Conservation (phyloP, 2,113 vertebrate species). For the Pterophyllum scalare region DNA sequence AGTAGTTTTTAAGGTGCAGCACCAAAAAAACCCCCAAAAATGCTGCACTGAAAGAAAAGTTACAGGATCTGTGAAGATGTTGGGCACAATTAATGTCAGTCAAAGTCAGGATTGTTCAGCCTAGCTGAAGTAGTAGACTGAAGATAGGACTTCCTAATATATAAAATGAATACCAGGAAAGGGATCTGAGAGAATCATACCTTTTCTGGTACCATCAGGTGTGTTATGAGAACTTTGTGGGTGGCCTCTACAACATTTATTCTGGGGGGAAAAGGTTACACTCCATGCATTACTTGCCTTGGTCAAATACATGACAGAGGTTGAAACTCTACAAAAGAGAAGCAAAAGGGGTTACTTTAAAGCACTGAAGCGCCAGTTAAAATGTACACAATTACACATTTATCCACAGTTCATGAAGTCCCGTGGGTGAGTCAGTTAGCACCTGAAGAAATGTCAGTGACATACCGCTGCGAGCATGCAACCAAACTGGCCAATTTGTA, state of each 20-base stretch:
- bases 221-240: neutral
- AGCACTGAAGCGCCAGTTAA: neutral
- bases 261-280: neutral
- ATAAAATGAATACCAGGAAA: neutral
- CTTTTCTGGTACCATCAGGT: neutral
- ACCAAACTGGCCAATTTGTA: slow-evolving; percentile 38
- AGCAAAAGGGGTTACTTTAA: neutral
- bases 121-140: no score
- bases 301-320: neutral
- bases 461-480: neutral
- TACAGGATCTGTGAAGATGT: no score
- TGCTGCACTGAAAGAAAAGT: no score
- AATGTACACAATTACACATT: neutral
- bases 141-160: no score
- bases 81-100: no score
- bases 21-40: no score
- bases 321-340: neutral
- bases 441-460: neutral
- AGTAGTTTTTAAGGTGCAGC: no score
- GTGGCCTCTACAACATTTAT: neutral
- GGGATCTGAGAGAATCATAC: neutral
- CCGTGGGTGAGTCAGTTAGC: slow-evolving; percentile 50
- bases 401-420: neutral
- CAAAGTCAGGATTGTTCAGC: no score
- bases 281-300: neutral